Percentiles rank a stretch among this genome's conserved stretches.
phyloP scores from a whole-genome alignment of 1,140 invertebrate species.

The Anoplophora glabripennis region DNA sequence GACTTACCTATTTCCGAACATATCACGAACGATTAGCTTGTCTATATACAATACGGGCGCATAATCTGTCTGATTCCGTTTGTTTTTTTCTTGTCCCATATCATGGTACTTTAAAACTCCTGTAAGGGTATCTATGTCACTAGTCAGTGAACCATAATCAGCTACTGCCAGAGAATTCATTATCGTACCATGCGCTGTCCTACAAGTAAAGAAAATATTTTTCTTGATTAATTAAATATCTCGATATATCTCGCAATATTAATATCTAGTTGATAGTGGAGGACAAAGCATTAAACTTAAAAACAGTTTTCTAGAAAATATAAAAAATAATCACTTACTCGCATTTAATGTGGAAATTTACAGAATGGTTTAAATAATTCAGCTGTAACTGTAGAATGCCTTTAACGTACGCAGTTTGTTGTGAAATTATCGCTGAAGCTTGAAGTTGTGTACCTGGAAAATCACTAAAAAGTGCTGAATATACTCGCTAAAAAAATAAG shows the following conservation, averaged over 20 bases:
- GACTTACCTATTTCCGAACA: constrained; percentile 42
- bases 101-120: constrained; percentile 34
- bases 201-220: neutral
- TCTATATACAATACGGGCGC: constrained; percentile 31
- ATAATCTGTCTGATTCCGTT: constrained; percentile 26
- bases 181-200: constrained; percentile 20
- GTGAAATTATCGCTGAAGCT: constrained; percentile 40
- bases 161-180: constrained; percentile 39
- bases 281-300: too few relatives aligned
- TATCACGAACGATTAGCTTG: constrained; percentile 39
- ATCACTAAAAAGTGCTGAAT: neutral
- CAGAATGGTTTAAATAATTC: constrained; percentile 34
- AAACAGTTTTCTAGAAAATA: too few relatives aligned
- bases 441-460: constrained; percentile 45
- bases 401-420: constrained; percentile 35
- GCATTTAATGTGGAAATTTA: constrained; percentile 39
- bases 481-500: too few relatives aligned
- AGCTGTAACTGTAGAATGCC: constrained; percentile 42
- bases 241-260: too few relatives aligned
- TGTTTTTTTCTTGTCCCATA: constrained; percentile 31
- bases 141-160: constrained; percentile 26
- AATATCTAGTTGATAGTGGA: too few relatives aligned
- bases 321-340: constrained; percentile 38
- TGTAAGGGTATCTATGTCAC: constrained; percentile 26
- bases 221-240: neutral